Conservation (phyloP, 1,140 invertebrate species). For the Hesperophylax magnus region DNA sequence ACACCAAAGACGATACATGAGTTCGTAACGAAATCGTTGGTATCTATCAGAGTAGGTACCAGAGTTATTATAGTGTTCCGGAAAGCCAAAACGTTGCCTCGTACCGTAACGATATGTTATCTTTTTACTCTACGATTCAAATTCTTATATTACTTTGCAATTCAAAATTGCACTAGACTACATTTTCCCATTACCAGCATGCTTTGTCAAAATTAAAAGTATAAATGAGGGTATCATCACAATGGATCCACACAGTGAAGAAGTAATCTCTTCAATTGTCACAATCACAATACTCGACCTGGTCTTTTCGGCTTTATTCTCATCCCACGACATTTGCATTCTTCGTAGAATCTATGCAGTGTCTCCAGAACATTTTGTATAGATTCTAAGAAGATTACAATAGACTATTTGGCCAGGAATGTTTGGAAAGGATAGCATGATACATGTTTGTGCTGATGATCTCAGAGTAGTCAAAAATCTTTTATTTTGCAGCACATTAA, state of each 20-base stretch:
- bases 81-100: background rate
- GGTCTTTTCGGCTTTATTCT: background rate
- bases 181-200: slow-evolving; percentile 43
- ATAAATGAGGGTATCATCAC: slow-evolving; percentile 32
- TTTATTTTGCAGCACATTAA: background rate
- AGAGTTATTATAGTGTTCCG: background rate
- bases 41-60: background rate
- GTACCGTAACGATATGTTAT: slow-evolving; percentile 19
- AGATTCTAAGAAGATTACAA: slow-evolving; percentile 28
- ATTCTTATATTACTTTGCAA: slow-evolving; percentile 36
- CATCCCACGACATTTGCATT: background rate
- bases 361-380: background rate
- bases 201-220: slow-evolving; percentile 42
- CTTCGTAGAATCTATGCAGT: slow-evolving; percentile 6
- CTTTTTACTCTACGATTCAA: slow-evolving; percentile 36
- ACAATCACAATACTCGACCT: background rate
- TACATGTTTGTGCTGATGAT: background rate
- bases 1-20: too few species aligned
- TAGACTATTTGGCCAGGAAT: background rate
- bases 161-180: slow-evolving; percentile 39
- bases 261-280: slow-evolving; percentile 3
- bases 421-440: background rate
- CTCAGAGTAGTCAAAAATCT: background rate
- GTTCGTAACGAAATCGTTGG: background rate
- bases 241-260: slow-evolving; percentile 7